phyloP scores from a whole-genome alignment of 2,797 vertebrate genomes.

The Bradypodion pumilum region DNA sequence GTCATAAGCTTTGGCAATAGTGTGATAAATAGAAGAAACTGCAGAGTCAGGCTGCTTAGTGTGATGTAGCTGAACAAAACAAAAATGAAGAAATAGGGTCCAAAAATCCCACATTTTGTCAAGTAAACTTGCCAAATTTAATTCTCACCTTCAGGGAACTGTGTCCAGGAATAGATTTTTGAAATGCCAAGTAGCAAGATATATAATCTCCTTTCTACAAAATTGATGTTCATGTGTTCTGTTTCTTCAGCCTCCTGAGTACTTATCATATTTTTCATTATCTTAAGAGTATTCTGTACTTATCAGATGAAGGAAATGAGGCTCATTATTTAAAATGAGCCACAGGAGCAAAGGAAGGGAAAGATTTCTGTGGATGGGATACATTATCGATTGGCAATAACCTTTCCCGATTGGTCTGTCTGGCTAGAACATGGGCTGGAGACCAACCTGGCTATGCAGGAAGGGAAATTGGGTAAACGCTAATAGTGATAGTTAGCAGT shows the following conservation, averaged over 20 bases:
- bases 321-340: background rate
- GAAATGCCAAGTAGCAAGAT: slow-evolving; percentile 10
- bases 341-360: background rate
- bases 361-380: too few species aligned
- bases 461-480: too few species aligned
- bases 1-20: background rate
- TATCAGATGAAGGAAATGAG: slow-evolving; percentile 23
- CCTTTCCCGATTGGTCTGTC: too few species aligned
- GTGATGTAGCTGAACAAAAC: background rate
- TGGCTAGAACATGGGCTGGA: too few species aligned
- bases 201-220: slow-evolving; percentile 32
- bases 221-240: slow-evolving; percentile 22
- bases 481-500: too few species aligned
- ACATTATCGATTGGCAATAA: too few species aligned
- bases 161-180: slow-evolving; percentile 24
- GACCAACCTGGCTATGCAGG: too few species aligned
- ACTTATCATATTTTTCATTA: slow-evolving; percentile 39
- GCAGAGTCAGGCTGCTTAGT: slow-evolving; percentile 25
- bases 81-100: slow-evolving; percentile 17
- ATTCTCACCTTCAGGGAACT: slow-evolving; percentile 24
- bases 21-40: background rate
- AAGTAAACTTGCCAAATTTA: slow-evolving; percentile 25
- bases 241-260: slow-evolving; percentile 12
- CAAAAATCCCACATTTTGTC: slow-evolving; percentile 1
- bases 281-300: slow-evolving; percentile 7